Conservation (phyloP, 2,113 vertebrate species). For the Corynorhinus townsendii region DNA sequence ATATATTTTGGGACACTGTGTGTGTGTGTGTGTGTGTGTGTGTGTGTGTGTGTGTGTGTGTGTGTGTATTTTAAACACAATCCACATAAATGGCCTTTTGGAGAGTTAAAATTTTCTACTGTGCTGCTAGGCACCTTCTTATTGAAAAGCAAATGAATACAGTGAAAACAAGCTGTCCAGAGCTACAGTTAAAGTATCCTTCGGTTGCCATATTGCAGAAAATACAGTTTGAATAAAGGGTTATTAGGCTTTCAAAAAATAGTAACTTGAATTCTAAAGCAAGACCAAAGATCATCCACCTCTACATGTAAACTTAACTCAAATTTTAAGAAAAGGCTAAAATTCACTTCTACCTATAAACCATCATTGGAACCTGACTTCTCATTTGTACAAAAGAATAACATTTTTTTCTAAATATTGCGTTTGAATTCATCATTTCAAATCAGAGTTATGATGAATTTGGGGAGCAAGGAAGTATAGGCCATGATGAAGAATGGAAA, state of each 20-base stretch:
- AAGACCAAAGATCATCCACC: slow-evolving; percentile 62
- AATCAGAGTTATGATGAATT: background rate
- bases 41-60: no score
- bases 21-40: background rate
- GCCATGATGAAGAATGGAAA: background rate
- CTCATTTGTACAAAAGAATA: slow-evolving; percentile 50
- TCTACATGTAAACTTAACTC: slow-evolving; percentile 63
- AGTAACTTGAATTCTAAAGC: slow-evolving; percentile 63
- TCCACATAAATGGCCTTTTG: slow-evolving; percentile 42
- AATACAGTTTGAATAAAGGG: slow-evolving; percentile 51
- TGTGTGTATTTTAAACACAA: slow-evolving; percentile 5
- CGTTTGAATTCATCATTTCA: slow-evolving; percentile 36
- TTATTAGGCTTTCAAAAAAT: slow-evolving; percentile 67
- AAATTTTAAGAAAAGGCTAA: slow-evolving; percentile 65
- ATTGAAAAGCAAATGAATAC: slow-evolving; percentile 63
- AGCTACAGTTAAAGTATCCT: slow-evolving; percentile 37
- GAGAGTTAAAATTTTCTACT: slow-evolving; percentile 45
- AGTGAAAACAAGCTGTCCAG: slow-evolving; percentile 53
- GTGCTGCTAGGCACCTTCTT: slow-evolving; percentile 43
- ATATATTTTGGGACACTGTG: background rate
- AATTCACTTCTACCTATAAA: slow-evolving; percentile 48
- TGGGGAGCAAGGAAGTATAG: background rate
- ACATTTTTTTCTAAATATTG: slow-evolving; percentile 1
- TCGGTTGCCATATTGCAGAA: slow-evolving; percentile 42
- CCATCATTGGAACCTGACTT: slow-evolving; percentile 28